Percentiles rank a stretch among this genome's conserved stretches.
Conservation (phyloP, 2,113 vertebrate genomes). For the Myiopsitta monachus region DNA sequence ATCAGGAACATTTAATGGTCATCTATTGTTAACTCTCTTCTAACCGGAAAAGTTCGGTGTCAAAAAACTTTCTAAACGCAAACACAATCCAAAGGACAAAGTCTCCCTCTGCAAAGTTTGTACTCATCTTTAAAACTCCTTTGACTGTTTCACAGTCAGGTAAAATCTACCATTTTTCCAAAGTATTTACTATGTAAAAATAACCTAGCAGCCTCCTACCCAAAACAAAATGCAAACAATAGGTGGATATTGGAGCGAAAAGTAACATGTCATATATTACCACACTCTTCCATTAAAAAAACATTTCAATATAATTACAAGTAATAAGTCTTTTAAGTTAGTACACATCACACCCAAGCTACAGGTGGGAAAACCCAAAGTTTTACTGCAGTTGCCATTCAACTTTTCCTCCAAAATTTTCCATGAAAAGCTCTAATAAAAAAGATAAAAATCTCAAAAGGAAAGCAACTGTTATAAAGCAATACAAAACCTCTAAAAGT, state of each 20-base stretch:
- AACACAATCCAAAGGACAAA: background rate
- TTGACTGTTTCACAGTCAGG: background rate
- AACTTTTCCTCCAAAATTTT: background rate
- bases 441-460: background rate
- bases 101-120: background rate
- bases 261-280: background rate
- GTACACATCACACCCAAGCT: background rate
- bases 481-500: background rate
- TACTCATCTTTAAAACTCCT: background rate
- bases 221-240: background rate
- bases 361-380: background rate
- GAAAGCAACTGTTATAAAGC: background rate
- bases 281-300: background rate
- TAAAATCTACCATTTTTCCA: background rate
- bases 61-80: background rate
- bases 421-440: background rate
- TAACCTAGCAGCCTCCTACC: background rate
- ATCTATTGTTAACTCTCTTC: background rate
- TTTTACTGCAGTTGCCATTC: background rate
- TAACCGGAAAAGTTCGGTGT: background rate
- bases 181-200: background rate
- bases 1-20: background rate
- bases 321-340: background rate
- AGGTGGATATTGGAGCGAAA: background rate
- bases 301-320: background rate